Base-by-base conservation (phyloP, 1,140 invertebrate species). In the Drosophila hydei region DNA sequence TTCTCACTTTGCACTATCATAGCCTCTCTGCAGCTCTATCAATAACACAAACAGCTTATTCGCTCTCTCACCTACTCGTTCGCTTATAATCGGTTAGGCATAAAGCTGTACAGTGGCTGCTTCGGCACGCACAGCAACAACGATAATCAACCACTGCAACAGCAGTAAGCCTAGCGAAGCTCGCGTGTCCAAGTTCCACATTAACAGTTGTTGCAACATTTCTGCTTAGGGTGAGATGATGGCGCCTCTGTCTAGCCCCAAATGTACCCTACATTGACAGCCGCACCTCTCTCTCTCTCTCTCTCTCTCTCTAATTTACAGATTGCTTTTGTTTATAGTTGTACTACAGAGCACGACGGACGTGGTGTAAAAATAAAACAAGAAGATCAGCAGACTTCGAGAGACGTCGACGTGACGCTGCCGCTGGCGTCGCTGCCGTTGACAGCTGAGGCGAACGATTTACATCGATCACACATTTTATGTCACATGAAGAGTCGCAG, bases 401-500 rank as follows among this genome's bases (percentile, higher is more conserved):
- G 42, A 55, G 50, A 68, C 56, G 45, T 50, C 54, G 16, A 12
- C 50, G 40, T 12, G 23, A 30, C 47, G 47, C 38, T 19, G 48
- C 9, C 14, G 51, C 25, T 36, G 52, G 23, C 50, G 40, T 16
- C 18, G 12, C n/a, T 25, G 55, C 14, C 33, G 55, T 18, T 68
- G 77, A 75, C 81, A 85, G 81, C 81, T 87, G 81, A 87, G 60
- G 33, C 77, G 69, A 70, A 75, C 75, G 70, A 81, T 83, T 88
- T 83, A 88, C 78, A 88, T 88, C 83, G 69, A 88, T 88, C 83
- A 88, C 83, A 81, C 81, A 81, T 88, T 88, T 88, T 83, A 88
- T 88, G 78, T 81, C 83, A 87, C 83, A 87, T 87, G 83, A 73
- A 87, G 64, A 80, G 33, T n/a, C 45, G 12, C 36, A 50, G 23